phyloP scores from a whole-genome alignment of 2,113 vertebrate genomes.

The Solea solea region DNA sequence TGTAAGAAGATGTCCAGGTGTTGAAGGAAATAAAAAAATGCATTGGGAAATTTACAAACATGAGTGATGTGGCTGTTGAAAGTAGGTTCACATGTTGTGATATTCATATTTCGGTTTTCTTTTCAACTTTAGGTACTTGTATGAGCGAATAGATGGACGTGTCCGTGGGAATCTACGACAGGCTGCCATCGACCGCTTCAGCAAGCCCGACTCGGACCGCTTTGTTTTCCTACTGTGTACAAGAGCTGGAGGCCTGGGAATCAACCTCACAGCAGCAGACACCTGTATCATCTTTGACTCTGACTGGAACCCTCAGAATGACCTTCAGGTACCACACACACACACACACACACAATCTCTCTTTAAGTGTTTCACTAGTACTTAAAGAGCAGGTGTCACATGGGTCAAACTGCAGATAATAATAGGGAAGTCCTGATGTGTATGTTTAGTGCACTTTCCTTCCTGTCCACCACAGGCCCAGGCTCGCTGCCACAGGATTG shows the following conservation, averaged over 20 bases:
- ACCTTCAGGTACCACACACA: conserved; percentile 88
- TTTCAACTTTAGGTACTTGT: conserved; percentile 87
- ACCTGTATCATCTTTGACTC: conserved; percentile 99
- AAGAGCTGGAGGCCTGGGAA: conserved; percentile 94
- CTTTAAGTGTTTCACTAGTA: too few relatives aligned
- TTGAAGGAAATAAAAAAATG: conserved; percentile 13
- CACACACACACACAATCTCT: neutral
- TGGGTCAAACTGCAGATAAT: neutral
- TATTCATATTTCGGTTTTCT: neutral
- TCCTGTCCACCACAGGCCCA: conserved; percentile 85
- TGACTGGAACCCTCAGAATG: conserved; percentile 99
- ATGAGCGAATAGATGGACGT: conserved; percentile 95
- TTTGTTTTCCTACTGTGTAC: conserved; percentile 98
- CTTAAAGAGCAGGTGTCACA: neutral
- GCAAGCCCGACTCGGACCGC: conserved; percentile 96
- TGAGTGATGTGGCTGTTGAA: neutral
- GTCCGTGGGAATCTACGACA: conserved; percentile 96
- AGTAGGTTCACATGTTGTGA: too few relatives aligned
- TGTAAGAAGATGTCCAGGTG: neutral
- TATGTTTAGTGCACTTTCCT: neutral
- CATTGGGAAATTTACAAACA: neutral
- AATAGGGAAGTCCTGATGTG: neutral
- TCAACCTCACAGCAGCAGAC: conserved; percentile 97
- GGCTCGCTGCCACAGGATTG: conserved; percentile 97
- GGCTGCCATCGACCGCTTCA: conserved; percentile 97